Conservation (phyloP, 1,140 invertebrate genomes). For the Diorhabda carinulata region DNA sequence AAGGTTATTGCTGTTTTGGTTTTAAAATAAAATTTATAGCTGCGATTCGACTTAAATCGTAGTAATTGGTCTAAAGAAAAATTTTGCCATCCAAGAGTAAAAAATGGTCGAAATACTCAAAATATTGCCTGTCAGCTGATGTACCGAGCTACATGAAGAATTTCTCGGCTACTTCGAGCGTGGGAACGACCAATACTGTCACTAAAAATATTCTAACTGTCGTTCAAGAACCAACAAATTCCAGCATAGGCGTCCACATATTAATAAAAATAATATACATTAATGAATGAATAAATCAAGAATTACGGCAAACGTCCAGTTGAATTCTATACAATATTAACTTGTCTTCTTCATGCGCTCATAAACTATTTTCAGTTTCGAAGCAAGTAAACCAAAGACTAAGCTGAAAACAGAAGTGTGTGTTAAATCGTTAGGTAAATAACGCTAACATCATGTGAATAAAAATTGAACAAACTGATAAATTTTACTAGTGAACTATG, state of each 20-base stretch:
- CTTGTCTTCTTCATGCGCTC: too few species aligned
- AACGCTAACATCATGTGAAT: too few species aligned
- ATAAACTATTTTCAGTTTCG: too few species aligned
- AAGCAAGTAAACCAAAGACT: too few species aligned
- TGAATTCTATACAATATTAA: too few species aligned
- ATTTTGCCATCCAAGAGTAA: conserved; percentile 4
- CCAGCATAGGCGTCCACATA: conserved; percentile 18
- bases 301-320: too few species aligned
- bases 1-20: not conserved
- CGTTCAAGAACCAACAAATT: conserved; percentile 37
- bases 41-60: not conserved
- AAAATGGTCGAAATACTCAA: conserved; percentile 28
- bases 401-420: too few species aligned
- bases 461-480: too few species aligned
- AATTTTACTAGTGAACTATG: too few species aligned
- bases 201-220: conserved; percentile 35
- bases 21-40: conserved; percentile 1
- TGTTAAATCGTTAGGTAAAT: too few species aligned
- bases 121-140: conserved; percentile 27
- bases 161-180: conserved; percentile 28
- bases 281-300: too few species aligned
- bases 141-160: conserved; percentile 33
- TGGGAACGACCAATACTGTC: conserved; percentile 43
- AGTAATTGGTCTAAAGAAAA: not conserved
- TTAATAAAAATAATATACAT: too few species aligned